These are phyloP conservation scores for Coelopa pilipes DNA, from an alignment of 2,888 invertebrate genomes.

Conservation along the genomic window DNA sequence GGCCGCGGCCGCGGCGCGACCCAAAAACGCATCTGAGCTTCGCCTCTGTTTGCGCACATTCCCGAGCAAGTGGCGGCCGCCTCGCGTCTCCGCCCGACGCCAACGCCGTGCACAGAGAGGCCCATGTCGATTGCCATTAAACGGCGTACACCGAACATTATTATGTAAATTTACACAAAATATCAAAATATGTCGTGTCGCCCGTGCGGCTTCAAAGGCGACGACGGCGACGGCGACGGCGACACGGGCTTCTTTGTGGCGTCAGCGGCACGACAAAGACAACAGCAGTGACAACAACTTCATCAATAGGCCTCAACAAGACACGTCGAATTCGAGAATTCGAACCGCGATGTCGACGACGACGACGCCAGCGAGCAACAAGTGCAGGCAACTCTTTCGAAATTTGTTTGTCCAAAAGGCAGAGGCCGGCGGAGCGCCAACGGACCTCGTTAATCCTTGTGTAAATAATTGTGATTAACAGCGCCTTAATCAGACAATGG, in stretches of 20 bases:
- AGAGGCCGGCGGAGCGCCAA: background rate
- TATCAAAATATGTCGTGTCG: background rate
- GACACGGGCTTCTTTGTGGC: constrained; percentile 19
- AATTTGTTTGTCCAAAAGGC: background rate
- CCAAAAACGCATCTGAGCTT: no score
- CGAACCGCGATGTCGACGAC: background rate
- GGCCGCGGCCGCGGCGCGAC: no score
- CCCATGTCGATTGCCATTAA: background rate
- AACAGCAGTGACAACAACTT: background rate
- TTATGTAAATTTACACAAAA: constrained; percentile 31
- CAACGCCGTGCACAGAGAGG: no score
- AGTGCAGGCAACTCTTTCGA: background rate
- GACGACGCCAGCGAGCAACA: background rate
- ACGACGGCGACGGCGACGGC: no score
- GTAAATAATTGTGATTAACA: constrained; percentile 29
- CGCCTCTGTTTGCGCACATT: constrained; percentile 27
- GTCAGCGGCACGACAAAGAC: constrained; percentile 5
- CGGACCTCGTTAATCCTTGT: constrained; percentile 20
- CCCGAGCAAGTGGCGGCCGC: background rate
- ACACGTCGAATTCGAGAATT: no score
- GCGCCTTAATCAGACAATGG: background rate
- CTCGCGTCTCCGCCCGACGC: background rate
- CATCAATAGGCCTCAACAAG: constrained; percentile 14
- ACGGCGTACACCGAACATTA: constrained; percentile 5
- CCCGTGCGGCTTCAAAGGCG: constrained; percentile 10